Conservation (phyloP, 2,113 vertebrate species). For the Hypocryptadius cinnamomeus region DNA sequence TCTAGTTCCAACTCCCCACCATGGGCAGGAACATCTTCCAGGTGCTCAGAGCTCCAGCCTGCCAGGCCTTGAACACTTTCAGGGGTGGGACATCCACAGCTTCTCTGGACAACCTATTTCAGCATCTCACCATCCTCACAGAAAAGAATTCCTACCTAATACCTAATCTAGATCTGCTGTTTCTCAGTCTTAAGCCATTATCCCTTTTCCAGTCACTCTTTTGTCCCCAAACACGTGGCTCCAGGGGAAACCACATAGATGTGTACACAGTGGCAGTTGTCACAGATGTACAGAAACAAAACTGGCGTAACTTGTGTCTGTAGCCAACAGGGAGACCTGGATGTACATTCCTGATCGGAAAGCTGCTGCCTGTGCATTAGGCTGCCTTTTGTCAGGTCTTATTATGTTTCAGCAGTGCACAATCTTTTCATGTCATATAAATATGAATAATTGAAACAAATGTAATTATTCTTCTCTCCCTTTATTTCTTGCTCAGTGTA, state of each 20-base stretch:
- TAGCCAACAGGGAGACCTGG: not conserved
- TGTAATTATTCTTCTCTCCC: conserved; percentile 1
- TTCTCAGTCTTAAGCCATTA: not conserved
- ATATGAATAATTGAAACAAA: conserved; percentile 49
- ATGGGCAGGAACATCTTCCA: not conserved
- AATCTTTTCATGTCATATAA: conserved; percentile 26
- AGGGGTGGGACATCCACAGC: not conserved
- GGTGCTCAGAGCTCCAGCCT: not conserved
- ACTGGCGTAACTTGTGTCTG: not conserved
- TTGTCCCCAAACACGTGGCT: rapidly evolving
- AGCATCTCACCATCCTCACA: not conserved
- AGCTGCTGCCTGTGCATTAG: not conserved
- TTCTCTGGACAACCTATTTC: not conserved
- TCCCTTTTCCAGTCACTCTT: not conserved
- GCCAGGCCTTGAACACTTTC: not conserved
- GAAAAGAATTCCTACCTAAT: not conserved
- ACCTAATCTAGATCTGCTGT: too few relatives aligned
- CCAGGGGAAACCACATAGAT: rapidly evolving
- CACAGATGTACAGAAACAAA: not conserved
- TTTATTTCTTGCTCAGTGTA: not conserved
- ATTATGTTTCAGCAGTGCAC: not conserved
- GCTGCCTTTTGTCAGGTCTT: not conserved
- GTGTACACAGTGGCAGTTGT: too few relatives aligned
- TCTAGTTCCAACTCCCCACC: rapidly evolving
- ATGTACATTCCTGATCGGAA: not conserved